Evolutionary conservation across 1,140 invertebrate genomes (phyloP).

Genomic region (Drosophila varians): DNA sequence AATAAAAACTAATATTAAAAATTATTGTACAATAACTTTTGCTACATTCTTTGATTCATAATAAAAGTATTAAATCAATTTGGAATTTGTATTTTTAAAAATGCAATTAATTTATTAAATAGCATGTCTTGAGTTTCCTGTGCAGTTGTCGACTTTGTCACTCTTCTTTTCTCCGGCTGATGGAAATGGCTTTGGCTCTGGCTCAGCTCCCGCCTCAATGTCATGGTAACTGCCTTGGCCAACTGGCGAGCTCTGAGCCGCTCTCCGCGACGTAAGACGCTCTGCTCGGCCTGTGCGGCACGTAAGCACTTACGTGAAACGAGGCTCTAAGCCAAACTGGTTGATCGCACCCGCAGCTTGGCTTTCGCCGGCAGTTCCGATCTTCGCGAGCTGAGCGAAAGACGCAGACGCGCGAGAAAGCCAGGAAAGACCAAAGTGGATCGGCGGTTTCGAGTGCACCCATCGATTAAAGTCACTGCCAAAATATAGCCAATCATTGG

Average conservation of each 20-base stretch:
- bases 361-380: conserved; percentile 74
- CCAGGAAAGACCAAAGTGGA: conserved; percentile 13
- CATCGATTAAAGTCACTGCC: conserved; percentile 49
- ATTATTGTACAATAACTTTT: too few species aligned
- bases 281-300: conserved; percentile 4
- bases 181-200: conserved; percentile 5
- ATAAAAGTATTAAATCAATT: too few species aligned
- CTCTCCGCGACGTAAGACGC: conserved; percentile 24
- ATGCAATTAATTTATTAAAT: neutral
- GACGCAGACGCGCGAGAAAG: conserved; percentile 59
- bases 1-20: too few species aligned
- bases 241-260: conserved; percentile 27
- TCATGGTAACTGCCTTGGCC: neutral
- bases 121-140: neutral
- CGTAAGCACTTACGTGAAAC: conserved; percentile 59
- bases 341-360: conserved; percentile 73
- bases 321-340: conserved; percentile 54
- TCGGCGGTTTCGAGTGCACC: neutral
- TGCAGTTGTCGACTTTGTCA: conserved; percentile 1
- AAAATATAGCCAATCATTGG: conserved; percentile 40
- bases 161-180: conserved; percentile 4
- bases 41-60: too few species aligned
- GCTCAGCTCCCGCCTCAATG: conserved; percentile 17
- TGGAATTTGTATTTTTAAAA: too few species aligned
- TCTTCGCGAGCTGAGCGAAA: conserved; percentile 58